Base-by-base conservation (phyloP, 2,888 invertebrate species). In the Scaptomyza caliginosa region DNA sequence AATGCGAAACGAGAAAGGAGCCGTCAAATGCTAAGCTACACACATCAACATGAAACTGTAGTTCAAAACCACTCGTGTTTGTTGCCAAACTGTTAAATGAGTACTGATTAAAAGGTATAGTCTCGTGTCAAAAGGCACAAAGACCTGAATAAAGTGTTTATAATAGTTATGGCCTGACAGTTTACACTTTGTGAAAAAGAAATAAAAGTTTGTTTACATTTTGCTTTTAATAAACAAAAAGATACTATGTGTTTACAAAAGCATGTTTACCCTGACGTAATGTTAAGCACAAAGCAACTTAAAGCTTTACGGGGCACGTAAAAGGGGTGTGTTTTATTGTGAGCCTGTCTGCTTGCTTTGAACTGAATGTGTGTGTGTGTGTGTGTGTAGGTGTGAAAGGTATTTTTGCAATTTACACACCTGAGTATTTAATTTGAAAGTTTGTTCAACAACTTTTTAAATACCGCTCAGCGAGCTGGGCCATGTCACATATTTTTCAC, bases 361-460 rank as follows among this genome's bases (percentile, higher is more conserved):
- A 8, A 3, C 5, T 8, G n/a, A 45, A 21, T n/a, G 16, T 21
- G 19, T 40, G 26, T 49, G 6, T 32, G 39, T 54, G 51, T 57
- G 59, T n/a, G n/a, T n/a, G 19, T 40, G 26, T 49, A 7, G 36
- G 39, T 54, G 51, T 57, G 59, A 55, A 64, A 62, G 70, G 74
- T 32, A 69, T 75, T 72, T 59, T 59, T 59, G 62, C 62, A 75
- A 62, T 78, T 78, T 82, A 70, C 78, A 67, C 76, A 54, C 49
- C 68, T 26, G 52, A 51, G 63, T 69, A 71, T 83, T 86, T 79
- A 60, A 83, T 74, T 76, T 77, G 51, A 63, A 85, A 85, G 73
- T 76, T 85, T 79, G 85, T 64, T 63, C 36, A 65, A 68, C 52
- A 82, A 82, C 73, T 82, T 81, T 78, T 82, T 70, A 82, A 84